Conservation (phyloP, 2,113 vertebrate genomes). For the Ceyx margarethae region DNA sequence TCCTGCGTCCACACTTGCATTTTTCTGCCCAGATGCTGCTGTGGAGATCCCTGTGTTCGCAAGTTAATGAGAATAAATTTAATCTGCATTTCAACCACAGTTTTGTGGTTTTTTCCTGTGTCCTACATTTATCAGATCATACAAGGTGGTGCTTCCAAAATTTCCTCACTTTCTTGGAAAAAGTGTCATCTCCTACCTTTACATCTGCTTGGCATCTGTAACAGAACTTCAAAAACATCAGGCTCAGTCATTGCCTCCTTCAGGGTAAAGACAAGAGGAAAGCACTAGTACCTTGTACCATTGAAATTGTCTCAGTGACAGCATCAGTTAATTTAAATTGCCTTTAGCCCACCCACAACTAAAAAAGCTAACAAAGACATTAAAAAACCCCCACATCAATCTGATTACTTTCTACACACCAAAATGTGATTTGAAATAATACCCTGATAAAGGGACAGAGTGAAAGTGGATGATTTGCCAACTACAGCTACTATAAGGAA, state of each 20-base stretch:
- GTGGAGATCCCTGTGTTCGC: background rate
- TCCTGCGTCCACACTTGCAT: background rate
- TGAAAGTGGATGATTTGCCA: background rate
- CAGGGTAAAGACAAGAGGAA: background rate
- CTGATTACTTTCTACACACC: background rate
- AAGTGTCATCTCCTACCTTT: background rate
- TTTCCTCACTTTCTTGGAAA: background rate
- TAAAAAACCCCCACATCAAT: background rate
- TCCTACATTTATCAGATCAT: background rate
- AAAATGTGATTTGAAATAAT: background rate
- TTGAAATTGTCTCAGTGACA: background rate
- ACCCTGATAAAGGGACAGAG: background rate
- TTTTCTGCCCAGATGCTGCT: background rate
- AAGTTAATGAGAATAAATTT: background rate
- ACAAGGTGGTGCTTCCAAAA: background rate
- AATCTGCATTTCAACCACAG: background rate
- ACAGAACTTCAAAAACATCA: background rate
- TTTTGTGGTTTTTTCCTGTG: background rate
- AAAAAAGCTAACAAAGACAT: background rate
- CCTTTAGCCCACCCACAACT: background rate
- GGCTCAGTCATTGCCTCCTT: background rate
- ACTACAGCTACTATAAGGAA: background rate
- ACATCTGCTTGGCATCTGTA: background rate
- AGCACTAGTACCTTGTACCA: background rate
- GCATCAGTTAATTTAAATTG: background rate